phyloP scores from a whole-genome alignment of 1,140 invertebrate species.

The Daktulosphaira vitifoliae region DNA sequence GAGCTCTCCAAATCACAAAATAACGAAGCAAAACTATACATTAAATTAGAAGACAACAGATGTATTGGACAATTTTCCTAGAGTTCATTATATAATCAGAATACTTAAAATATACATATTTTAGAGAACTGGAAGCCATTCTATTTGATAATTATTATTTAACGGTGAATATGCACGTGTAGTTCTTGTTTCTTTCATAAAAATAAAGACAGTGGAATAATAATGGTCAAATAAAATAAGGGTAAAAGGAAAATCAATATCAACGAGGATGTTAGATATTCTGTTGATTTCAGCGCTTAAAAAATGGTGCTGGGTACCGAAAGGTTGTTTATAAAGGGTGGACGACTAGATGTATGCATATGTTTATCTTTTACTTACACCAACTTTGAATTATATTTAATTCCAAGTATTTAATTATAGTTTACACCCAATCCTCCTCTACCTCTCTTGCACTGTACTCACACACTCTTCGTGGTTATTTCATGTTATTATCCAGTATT shows the following conservation, averaged over 20 bases:
- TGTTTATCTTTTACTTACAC: neutral
- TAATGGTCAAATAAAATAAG: neutral
- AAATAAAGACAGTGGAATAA: no score
- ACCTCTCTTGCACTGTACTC: no score
- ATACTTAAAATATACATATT: no score
- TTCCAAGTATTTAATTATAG: neutral
- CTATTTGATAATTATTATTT: no score
- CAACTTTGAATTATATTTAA: neutral
- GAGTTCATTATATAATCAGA: no score
- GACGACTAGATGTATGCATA: neutral
- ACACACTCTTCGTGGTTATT: neutral
- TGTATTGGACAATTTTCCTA: no score
- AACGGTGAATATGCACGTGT: no score
- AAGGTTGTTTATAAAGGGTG: neutral
- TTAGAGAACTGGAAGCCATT: no score
- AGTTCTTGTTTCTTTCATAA: no score
- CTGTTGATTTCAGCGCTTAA: constrained; percentile 14
- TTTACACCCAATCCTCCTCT: neutral
- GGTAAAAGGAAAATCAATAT: constrained; percentile 30
- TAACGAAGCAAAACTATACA: no score
- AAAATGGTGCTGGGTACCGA: neutral
- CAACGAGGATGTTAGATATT: constrained; percentile 24
- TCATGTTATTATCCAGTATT: neutral
- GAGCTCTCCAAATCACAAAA: no score
- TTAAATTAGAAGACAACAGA: no score